These are phyloP conservation scores for Phrynosoma platyrhinos DNA, from an alignment of 2,113 vertebrate genomes.

Conservation along the genomic window DNA sequence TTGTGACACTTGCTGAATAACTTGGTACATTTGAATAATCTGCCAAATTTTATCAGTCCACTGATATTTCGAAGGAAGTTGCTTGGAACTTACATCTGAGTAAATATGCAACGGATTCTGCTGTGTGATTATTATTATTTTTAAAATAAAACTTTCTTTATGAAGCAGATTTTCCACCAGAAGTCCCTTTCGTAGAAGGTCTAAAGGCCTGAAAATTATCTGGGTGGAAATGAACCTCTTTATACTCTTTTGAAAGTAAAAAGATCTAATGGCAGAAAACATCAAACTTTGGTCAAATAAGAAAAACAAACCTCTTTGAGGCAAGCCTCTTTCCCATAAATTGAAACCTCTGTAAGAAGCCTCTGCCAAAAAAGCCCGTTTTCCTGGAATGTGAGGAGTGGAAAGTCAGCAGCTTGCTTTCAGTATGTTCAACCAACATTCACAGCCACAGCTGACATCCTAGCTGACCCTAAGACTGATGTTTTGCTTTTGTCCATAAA, in stretches of 20 bases:
- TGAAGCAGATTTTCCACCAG: conserved; percentile 30
- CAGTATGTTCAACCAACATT: conserved; percentile 62
- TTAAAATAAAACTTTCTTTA: conserved; percentile 15
- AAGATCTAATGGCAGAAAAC: conserved; percentile 63
- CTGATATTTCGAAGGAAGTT: not conserved
- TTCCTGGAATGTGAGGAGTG: conserved; percentile 71
- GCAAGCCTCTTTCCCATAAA: conserved; percentile 74
- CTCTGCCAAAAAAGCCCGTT: conserved; percentile 68
- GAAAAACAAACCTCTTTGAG: conserved; percentile 73
- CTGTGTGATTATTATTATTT: conserved; percentile 1
- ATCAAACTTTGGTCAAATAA: conserved; percentile 70
- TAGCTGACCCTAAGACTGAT: conserved; percentile 41
- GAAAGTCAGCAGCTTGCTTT: conserved; percentile 70
- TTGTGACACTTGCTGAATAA: not conserved
- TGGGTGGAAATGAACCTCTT: conserved; percentile 48
- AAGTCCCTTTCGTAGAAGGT: not conserved
- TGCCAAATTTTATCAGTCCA: not conserved
- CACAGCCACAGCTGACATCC: conserved; percentile 62
- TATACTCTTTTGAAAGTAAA: conserved; percentile 26
- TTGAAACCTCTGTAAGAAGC: conserved; percentile 64
- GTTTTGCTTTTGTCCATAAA: conserved; percentile 55
- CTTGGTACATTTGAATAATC: not conserved
- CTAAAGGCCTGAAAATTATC: conserved; percentile 49
- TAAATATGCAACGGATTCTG: not conserved
- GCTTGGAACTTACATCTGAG: not conserved